These are phyloP conservation scores for Nephrotoma guestfalica DNA, from an alignment of 2,888 invertebrate species.

Conservation along the genomic window DNA sequence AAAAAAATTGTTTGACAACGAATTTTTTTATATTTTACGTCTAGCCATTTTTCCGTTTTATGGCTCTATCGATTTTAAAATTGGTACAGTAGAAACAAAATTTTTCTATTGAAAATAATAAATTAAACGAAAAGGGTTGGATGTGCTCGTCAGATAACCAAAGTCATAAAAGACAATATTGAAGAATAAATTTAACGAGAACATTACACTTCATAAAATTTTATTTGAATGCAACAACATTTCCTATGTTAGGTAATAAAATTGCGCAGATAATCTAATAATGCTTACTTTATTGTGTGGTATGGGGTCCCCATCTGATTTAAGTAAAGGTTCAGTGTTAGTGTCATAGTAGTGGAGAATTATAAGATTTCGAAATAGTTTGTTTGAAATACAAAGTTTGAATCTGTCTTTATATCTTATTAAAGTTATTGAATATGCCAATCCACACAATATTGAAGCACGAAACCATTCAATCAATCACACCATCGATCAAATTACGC, in stretches of 20 bases:
- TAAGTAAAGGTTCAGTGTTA: no score
- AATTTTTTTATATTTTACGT: background rate
- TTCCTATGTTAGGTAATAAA: background rate
- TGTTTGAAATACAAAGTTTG: no score
- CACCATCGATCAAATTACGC: no score
- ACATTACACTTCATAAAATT: background rate
- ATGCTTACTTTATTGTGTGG: no score
- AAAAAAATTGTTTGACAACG: background rate
- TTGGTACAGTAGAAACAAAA: background rate
- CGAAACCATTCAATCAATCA: no score
- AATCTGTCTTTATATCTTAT: no score
- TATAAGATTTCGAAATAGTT: no score
- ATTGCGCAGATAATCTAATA: background rate
- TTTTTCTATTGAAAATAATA: background rate
- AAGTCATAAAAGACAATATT: background rate
- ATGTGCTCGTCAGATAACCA: background rate
- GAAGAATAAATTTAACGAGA: background rate
- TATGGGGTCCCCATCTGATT: no score
- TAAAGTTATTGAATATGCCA: no score
- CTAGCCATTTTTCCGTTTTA: background rate
- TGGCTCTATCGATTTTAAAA: background rate
- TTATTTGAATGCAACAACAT: background rate
- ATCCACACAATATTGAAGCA: no score
- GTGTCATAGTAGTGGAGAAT: no score
- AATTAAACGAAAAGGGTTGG: background rate